Base-by-base conservation (phyloP, 2,113 vertebrate species). In the Paradisaea rubra region DNA sequence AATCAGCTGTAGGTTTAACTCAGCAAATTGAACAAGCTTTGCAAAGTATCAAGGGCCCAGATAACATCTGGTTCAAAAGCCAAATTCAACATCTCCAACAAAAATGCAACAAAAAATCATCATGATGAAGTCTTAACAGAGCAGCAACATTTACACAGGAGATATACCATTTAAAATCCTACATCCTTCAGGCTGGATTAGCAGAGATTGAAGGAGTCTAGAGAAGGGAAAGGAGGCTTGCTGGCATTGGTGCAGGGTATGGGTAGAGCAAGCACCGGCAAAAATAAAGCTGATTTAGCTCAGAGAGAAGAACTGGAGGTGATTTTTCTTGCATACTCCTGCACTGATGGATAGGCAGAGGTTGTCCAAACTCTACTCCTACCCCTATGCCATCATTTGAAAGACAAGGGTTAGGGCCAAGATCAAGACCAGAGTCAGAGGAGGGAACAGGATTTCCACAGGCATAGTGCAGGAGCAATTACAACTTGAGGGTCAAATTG, bases 31-130 rank as follows among this genome's bases (percentile, higher is more conserved):
- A 91, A 80, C 54, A 82, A 90, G 65, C 77, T 91, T 86, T 89
- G 65, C 65, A 47, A 85, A 89, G 63, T 92, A 64, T 65, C 66
- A 91, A 52, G 9, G 52, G 33, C 52, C 73, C 59, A 69, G 63
- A 68, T 73, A 92, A 59, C 74, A 82, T 61, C n/a, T 79, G 24
- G 35, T 87, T 95, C 84, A 85, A 95, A 95, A 93, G 63, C 57
- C 33, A 74, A 84, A 69, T 94, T 72, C 81, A 91, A 31, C 33
- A 23, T 73, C 66, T 85, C 57, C 50, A 85, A 47, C 27, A 64
- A 66, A 90, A 89, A 91, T 64, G 27, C 52, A 83, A 60, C 37
- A 84, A 93, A 91, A 79, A 91, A 69, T 61, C 18, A 39, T 80
- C 7, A 1, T 42, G 50, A 42, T 79, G 42, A 76, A 79, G 53